Evolutionary conservation across 2,797 vertebrate species (phyloP).

Genomic region (Holocentrus rufus): DNA sequence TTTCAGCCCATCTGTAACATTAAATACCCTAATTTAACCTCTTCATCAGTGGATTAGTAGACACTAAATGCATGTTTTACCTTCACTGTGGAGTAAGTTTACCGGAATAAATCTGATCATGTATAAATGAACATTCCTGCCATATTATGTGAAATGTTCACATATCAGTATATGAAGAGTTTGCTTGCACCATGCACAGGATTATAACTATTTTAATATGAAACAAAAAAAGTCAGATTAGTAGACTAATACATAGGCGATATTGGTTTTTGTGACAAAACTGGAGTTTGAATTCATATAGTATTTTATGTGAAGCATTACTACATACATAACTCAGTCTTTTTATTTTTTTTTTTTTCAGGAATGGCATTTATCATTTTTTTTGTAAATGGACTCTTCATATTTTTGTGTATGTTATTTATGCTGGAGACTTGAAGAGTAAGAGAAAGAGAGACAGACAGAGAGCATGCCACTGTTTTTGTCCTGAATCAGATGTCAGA

Average conservation of each 20-base stretch:
- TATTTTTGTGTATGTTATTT: not conserved
- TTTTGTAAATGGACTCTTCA: not conserved
- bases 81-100: not conserved
- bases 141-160: no score
- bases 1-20: not conserved
- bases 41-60: not conserved
- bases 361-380: no score
- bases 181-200: no score
- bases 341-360: no score
- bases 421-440: not conserved
- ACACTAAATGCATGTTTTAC: not conserved
- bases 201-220: no score
- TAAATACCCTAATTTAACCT: not conserved
- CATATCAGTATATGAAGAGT: no score
- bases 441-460: conserved; percentile 24
- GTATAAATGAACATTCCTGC: not conserved
- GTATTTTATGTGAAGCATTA: no score
- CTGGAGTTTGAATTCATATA: no score
- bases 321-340: no score
- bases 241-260: no score
- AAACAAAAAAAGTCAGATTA: no score
- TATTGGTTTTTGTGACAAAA: no score
- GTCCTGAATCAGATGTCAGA: conserved; percentile 62
- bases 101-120: not conserved
- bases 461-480: conserved; percentile 44